These are phyloP conservation scores for Apogon hyalosoma DNA, from an alignment of 2,797 vertebrate species.

Conservation along the genomic window DNA sequence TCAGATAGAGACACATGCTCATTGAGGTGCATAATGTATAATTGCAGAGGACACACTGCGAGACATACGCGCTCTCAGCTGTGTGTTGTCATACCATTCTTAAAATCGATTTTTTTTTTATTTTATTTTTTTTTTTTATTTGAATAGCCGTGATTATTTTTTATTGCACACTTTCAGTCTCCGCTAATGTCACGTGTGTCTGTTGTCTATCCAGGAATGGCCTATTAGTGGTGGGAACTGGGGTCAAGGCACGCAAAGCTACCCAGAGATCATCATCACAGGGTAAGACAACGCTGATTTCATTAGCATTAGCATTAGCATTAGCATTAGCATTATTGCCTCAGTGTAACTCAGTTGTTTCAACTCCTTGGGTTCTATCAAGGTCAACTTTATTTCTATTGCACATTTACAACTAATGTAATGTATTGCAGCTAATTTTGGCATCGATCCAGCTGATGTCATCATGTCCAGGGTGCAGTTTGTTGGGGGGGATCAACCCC, in stretches of 20 bases:
- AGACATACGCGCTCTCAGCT: conserved; percentile 16
- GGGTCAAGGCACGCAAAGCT: conserved; percentile 97
- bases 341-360: conserved; percentile 36
- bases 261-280: conserved; percentile 99
- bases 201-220: conserved; percentile 90
- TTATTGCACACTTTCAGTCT: not conserved
- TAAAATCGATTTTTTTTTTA: conserved; percentile 32
- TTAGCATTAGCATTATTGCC: no score
- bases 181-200: conserved; percentile 33
- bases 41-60: conserved; percentile 33
- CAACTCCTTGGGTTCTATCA: conserved; percentile 27
- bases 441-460: no score
- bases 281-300: conserved; percentile 87
- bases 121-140: conserved; percentile 21
- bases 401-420: no score
- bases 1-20: conserved; percentile 33
- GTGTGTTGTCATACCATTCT: conserved; percentile 34
- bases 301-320: conserved; percentile 55
- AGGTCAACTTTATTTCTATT: no score
- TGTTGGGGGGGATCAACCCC: no score
- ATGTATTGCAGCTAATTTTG: no score
- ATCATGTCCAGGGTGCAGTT: no score
- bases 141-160: conserved; percentile 6
- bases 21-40: conserved; percentile 47
- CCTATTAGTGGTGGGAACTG: conserved; percentile 98